A percentile compares a stretch with the other conserved stretches of the same genome.
These are phyloP conservation scores for Illadopsis cleaveri DNA, from an alignment of 2,113 vertebrate species.

Conservation along the genomic window DNA sequence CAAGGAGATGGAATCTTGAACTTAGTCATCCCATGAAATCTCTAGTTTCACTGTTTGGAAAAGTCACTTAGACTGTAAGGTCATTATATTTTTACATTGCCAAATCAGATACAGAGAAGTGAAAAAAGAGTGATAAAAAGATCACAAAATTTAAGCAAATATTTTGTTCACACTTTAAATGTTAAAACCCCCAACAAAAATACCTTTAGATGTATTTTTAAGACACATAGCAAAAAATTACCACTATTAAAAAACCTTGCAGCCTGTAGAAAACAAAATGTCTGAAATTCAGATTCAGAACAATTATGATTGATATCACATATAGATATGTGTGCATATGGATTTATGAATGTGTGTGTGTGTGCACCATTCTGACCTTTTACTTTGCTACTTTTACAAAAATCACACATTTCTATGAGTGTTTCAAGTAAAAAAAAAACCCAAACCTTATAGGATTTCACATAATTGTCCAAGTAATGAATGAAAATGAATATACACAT, in stretches of 20 bases:
- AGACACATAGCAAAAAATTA: neutral
- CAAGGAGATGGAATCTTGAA: constrained; percentile 80
- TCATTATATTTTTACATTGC: constrained; percentile 54
- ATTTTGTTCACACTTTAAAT: neutral
- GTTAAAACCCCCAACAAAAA: neutral
- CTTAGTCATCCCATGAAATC: constrained; percentile 76
- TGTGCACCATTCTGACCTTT: neutral
- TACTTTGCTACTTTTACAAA: neutral
- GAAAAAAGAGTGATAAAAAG: neutral
- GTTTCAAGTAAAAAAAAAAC: neutral
- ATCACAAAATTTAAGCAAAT: neutral
- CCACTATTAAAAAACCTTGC: neutral
- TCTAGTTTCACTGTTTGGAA: constrained; percentile 55
- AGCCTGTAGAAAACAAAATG: neutral
- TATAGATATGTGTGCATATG: neutral
- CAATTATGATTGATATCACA: neutral
- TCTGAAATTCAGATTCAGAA: neutral
- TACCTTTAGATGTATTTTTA: neutral
- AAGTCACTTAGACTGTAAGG: constrained; percentile 70
- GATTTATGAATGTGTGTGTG: neutral
- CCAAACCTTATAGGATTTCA: neutral
- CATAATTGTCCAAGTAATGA: neutral
- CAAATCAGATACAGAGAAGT: neutral
- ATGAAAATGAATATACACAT: neutral
- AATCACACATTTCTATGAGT: neutral